Base-by-base conservation (phyloP, 37 sponge, comb jelly and placozoan species). In the Haliclona indistincta region DNA sequence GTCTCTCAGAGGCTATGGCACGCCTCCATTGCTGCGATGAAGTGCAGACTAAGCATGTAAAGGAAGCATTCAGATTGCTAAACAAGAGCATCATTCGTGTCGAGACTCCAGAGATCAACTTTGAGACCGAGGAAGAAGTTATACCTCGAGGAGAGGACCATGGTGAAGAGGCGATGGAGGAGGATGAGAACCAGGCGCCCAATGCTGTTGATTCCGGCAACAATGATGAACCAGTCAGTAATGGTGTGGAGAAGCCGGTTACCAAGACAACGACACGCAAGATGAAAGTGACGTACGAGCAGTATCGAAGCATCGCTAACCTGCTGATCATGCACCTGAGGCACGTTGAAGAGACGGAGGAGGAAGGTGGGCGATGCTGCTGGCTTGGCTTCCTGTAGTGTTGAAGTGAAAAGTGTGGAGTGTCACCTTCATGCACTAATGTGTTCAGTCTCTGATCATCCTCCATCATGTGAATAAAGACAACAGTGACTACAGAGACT, bases 1-100 rank as follows among this genome's bases (percentile, higher is more conserved):
- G 99, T 30, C 90, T 99, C 42, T 93, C 97, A 25, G 99, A 99
- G 84, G 97, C 96, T n/a, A 99, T 99, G 99, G 96, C 99, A 0
- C 71, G 94, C 39, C 71, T 99, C 67, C 70, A 90, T 60, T 99
- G 99, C 74, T 71, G 68, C 20, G 99, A 99, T 25, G 81, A 82
- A 75, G 99, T 99, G 49, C 82, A 78, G 42, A 85, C 96, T 2
- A 93, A 85, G 32, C 96, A 98, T 71, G 99, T 98, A 29, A 89
- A 95, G 75, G 99, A 98, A 76, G 96, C 99, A 0, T 98, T 93
- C 69, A 74, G 96, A 36, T 84, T 98, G 34, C 84, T 98, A 37
- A 98, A 90, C 71, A 95, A 93, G 67, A 90, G 91, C 73, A 90
- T 98, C 66, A 91, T 98, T 38, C 64, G 99, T 39, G 99, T 98